Evolutionary conservation across 2,797 vertebrate genomes (phyloP), one percentile per base, ranked within the genome.

Genomic region (Scolopax rusticola): DNA sequence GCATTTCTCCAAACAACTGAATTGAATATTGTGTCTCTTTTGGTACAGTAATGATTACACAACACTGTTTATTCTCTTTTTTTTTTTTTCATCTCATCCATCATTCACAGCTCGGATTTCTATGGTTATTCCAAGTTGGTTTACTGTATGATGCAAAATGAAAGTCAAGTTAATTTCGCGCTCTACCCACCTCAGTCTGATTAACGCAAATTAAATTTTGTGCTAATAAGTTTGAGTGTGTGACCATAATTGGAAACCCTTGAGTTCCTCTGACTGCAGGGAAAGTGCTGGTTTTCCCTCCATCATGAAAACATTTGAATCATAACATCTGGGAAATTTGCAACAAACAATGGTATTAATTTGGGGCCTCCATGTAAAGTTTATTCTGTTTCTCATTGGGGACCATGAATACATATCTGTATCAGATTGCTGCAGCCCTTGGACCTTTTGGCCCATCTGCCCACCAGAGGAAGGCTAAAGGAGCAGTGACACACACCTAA

Each of bases 141-240:
- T 97, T 95, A 71, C 90, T 70, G 36, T 91, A 93, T 1, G 18
- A 92, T 69, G 59, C 75, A 88, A 91, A 97, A 91, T 92, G 80
- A 93, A 94, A 97, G 93, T 97, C 90, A 95, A 94, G 91, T 96
- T 96, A 97, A 97, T 97, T 97, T 97, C 64, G 68, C 70, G 89
- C 95, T 97, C 87, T 89, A 80, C 83, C 74, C 94, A 94, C 92
- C 94, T 95, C 94, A 79, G 73, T 89, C 89, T 97, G 93, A 86
- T 94, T 90, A 96, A 68, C 17, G 15, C 82, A 96, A 88, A 96
- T 93, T 93, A 97, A 88, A 89, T 96, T 80, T 93, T 92, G 89
- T 87, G 87, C 88, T 95, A 95, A 95, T 94, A 87, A 83, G 92
- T 69, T 79, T 84, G 81, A 79, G 64, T 63, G 15, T 90, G 64